These are phyloP conservation scores for Syngnathoides biaculeatus DNA, from an alignment of 2,113 vertebrate genomes.

Conservation along the genomic window DNA sequence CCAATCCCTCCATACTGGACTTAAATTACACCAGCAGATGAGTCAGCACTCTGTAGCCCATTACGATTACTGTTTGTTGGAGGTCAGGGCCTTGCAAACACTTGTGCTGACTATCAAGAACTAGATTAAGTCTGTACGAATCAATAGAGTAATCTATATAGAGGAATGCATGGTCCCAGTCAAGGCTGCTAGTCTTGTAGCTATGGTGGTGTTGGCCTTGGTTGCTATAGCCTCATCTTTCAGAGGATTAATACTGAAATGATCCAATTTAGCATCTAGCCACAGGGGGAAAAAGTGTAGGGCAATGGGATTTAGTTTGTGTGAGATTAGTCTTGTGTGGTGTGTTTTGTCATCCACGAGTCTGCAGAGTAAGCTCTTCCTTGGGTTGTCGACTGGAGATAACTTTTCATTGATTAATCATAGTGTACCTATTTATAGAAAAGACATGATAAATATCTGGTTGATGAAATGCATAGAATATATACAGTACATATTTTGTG, in stretches of 20 bases:
- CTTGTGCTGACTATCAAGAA: slow-evolving; percentile 70
- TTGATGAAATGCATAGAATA: background rate
- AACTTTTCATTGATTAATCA: slow-evolving; percentile 25
- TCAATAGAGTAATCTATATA: slow-evolving; percentile 62
- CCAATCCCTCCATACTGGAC: slow-evolving; percentile 33
- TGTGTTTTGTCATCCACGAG: slow-evolving; percentile 13
- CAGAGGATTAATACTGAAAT: slow-evolving; percentile 59
- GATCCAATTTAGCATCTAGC: slow-evolving; percentile 57
- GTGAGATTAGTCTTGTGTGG: slow-evolving; percentile 4
- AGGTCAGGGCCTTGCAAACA: slow-evolving; percentile 53
- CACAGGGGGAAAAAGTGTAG: slow-evolving; percentile 15
- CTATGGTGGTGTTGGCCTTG: slow-evolving; percentile 36
- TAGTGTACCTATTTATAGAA: background rate
- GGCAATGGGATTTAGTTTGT: slow-evolving; percentile 28
- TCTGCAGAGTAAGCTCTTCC: slow-evolving; percentile 17
- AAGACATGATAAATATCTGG: slow-evolving; percentile 4
- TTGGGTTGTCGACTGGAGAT: slow-evolving; percentile 7
- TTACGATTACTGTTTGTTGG: slow-evolving; percentile 56
- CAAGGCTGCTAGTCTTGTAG: slow-evolving; percentile 46
- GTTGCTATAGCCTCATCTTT: slow-evolving; percentile 37
- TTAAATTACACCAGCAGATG: slow-evolving; percentile 49
- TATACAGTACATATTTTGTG: background rate
- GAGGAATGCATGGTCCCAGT: slow-evolving; percentile 38
- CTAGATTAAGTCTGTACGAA: slow-evolving; percentile 65
- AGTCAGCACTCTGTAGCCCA: slow-evolving; percentile 55